phyloP scores from a whole-genome alignment of 2,113 vertebrate genomes.

The Upupa epops region DNA sequence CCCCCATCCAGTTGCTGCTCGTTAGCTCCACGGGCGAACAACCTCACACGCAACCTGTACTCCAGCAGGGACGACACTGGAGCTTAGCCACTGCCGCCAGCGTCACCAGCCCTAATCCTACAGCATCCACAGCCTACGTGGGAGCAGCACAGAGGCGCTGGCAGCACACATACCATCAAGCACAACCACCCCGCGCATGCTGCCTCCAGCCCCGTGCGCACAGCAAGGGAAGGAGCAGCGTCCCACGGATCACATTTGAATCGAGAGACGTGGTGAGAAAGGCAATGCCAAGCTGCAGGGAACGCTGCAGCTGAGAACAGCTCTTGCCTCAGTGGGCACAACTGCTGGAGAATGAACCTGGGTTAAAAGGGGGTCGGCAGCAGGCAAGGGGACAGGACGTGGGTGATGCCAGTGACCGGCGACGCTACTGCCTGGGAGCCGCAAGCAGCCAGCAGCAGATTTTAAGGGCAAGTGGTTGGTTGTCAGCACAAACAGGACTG shows the following conservation, averaged over 20 bases:
- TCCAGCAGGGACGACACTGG: accelerated
- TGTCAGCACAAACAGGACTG: not conserved
- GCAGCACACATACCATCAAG: accelerated
- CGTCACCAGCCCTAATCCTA: not conserved
- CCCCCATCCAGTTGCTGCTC: not conserved
- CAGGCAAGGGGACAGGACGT: not conserved
- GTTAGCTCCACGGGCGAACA: accelerated
- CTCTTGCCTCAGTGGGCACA: not conserved
- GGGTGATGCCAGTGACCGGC: not conserved
- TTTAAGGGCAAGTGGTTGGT: not conserved
- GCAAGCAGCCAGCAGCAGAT: not conserved
- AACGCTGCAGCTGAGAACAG: not conserved
- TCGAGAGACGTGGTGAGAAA: not conserved
- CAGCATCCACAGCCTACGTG: accelerated
- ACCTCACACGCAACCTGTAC: not conserved
- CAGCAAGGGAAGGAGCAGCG: accelerated
- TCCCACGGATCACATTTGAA: not conserved
- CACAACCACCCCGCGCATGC: no score
- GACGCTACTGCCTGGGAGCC: not conserved
- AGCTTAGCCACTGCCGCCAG: not conserved
- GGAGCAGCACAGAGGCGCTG: not conserved
- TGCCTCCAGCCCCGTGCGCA: accelerated
- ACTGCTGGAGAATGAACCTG: not conserved
- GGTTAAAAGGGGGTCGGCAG: accelerated
- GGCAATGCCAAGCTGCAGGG: not conserved